These are phyloP conservation scores for Leptinotarsa lineolata DNA, from an alignment of 1,140 invertebrate species.

Conservation along the genomic window DNA sequence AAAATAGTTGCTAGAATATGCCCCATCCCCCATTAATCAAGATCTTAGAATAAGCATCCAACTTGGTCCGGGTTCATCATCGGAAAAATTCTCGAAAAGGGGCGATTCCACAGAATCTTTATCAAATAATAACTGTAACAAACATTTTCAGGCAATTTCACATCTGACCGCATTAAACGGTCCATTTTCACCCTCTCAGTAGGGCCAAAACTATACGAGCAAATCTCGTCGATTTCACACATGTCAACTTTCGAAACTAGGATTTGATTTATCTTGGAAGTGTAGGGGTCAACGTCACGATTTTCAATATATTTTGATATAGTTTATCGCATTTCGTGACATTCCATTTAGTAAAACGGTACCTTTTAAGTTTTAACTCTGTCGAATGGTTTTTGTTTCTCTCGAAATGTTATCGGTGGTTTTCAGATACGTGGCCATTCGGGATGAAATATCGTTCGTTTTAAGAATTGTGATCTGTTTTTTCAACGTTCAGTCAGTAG, in stretches of 20 bases:
- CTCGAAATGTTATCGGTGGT: constrained; percentile 25
- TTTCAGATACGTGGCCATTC: constrained; percentile 16
- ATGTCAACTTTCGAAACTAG: constrained; percentile 7
- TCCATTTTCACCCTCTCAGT: constrained; percentile 11
- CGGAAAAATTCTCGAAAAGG: not conserved
- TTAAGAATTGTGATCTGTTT: not conserved
- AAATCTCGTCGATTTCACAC: constrained; percentile 30
- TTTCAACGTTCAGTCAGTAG: too few species aligned
- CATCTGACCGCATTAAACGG: constrained; percentile 11
- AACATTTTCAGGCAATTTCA: constrained; percentile 11
- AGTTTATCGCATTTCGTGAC: constrained; percentile 32
- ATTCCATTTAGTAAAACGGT: constrained; percentile 33
- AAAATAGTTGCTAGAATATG: too few species aligned
- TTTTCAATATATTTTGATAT: constrained; percentile 32
- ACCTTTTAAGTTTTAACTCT: constrained; percentile 7
- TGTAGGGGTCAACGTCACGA: constrained; percentile 23
- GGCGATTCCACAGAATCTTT: not conserved
- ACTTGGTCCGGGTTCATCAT: too few species aligned
- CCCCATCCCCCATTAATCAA: too few species aligned
- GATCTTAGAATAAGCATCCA: too few species aligned
- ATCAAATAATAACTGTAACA: not conserved
- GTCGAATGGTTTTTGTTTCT: constrained; percentile 26
- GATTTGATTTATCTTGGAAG: constrained; percentile 23
- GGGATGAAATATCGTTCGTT: not conserved
- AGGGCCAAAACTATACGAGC: constrained; percentile 6